A percentile compares a stretch with the other conserved stretches of the same genome.
Conservation (phyloP, 2,113 vertebrate genomes). For the Electrona antarctica region DNA sequence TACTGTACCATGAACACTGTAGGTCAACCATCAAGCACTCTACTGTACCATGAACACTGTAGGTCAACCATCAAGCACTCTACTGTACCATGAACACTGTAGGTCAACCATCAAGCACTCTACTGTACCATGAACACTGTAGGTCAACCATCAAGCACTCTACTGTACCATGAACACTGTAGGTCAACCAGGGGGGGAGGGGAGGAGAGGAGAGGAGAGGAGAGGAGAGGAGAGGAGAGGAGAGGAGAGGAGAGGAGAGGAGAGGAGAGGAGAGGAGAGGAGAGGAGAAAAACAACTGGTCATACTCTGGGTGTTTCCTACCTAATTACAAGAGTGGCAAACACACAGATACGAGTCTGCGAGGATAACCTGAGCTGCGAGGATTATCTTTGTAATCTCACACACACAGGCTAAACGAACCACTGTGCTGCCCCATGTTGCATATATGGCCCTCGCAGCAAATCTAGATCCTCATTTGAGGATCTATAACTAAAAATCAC, state of each 20-base stretch:
- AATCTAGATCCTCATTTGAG: constrained; percentile 35
- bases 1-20: too few relatives aligned
- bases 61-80: too few relatives aligned
- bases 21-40: too few relatives aligned
- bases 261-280: neutral
- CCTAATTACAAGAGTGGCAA: constrained; percentile 25
- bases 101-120: too few relatives aligned
- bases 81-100: too few relatives aligned
- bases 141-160: constrained; percentile 17
- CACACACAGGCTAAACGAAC: constrained; percentile 55
- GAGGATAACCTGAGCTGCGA: constrained; percentile 48
- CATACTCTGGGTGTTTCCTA: neutral
- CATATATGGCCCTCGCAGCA: neutral
- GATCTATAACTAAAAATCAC: neutral
- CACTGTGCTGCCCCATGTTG: constrained; percentile 17
- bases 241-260: neutral
- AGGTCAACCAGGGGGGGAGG: too few relatives aligned
- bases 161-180: too few relatives aligned
- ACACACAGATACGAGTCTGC: constrained; percentile 19
- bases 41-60: too few relatives aligned
- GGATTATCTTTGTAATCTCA: constrained; percentile 63
- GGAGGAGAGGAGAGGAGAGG: neutral
- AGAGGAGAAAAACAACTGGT: neutral
- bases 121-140: neutral
- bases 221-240: neutral